phyloP scores from a whole-genome alignment of 2,113 vertebrate genomes.

The Tichodroma muraria region DNA sequence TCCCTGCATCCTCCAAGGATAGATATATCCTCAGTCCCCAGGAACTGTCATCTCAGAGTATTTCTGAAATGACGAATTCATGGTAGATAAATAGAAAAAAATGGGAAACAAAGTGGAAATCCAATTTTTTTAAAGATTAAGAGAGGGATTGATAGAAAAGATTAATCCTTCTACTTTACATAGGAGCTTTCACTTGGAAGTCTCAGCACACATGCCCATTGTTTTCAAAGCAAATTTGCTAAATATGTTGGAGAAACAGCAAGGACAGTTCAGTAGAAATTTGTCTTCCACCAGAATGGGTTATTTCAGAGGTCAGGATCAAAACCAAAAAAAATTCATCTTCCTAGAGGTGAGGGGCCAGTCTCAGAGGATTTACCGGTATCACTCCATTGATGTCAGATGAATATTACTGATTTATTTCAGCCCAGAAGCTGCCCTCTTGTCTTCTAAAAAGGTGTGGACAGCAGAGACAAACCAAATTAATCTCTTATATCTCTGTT shows the following conservation, averaged over 20 bases:
- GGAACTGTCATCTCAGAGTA: neutral
- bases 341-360: neutral
- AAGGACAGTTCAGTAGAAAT: neutral
- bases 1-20: neutral
- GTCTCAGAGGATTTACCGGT: neutral
- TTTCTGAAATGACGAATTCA: conserved; percentile 8
- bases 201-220: neutral
- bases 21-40: neutral
- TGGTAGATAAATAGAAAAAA: neutral
- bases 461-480: neutral
- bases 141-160: neutral
- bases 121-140: neutral
- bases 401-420: neutral
- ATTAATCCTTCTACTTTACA: neutral
- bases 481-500: neutral
- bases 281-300: neutral
- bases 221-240: neutral
- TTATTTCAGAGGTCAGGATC: neutral
- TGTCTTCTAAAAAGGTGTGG: neutral
- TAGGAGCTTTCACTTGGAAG: neutral
- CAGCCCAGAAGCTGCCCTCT: neutral
- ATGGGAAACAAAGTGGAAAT: neutral
- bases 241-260: neutral
- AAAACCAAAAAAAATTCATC: neutral
- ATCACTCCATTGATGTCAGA: neutral